Evolutionary conservation across 2,888 invertebrate species (phyloP), one percentile per base, ranked within the genome.

Genomic region (Harpagoxenus sublaevis): DNA sequence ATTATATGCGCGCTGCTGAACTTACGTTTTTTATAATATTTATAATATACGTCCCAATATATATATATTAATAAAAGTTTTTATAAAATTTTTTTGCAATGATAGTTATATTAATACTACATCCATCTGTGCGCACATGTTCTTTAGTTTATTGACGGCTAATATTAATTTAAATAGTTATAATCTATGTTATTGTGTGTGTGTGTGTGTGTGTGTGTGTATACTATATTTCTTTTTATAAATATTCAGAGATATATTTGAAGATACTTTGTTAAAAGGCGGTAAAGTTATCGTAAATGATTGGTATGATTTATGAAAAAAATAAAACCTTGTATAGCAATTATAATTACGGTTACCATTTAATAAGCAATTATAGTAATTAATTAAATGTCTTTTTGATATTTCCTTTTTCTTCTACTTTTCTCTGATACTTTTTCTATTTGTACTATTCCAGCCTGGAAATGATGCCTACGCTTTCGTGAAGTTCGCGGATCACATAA

Each of bases 381-480:
- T 70, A n/a, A 39, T 23, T 51, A 68, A 28, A 23, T 23, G 39
- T 55, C 3, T 10, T 28, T 60, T 57, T 9, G 8, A 8, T 42
- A 42, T 42, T 74, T 18, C 8, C 5, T 62, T 31, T n/a, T 60
- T 60, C 3, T 23, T 12, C 8, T 5, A 62, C 8, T 55, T 39
- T 39, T 39, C n/a, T 39, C 6, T 35, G 0, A 39, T 66, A 35
- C 3, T 9, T 23, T 66, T 48, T 48, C 6, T 39, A 57, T 15
- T 55, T 55, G 0, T 39, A 31, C 2, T 91, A 85, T 95, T 96
- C 84, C 95, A 96, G 96, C 95, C 96, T 77, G 95, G 95, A 88
- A 96, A 95, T 90, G 97, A 97, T 91, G 96, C 96, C 3, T 97
- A 97, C 92, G 96, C 96, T 82, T 97, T 97, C 92, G 96, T 97